Base-by-base conservation (phyloP, 2,888 invertebrate species). In the Crioceris asparagi region DNA sequence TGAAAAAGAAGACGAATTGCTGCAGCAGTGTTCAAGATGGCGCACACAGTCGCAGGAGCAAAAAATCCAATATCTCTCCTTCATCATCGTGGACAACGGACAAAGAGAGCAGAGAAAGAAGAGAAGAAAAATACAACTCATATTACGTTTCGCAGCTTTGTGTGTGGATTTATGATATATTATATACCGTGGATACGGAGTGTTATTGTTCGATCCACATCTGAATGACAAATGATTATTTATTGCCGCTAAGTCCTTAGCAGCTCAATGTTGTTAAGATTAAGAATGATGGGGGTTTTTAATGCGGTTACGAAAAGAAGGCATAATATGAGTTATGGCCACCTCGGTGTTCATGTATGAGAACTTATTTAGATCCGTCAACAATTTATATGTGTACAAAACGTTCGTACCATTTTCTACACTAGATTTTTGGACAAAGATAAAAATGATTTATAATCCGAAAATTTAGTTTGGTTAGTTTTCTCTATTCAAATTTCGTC, bases 121-220 rank as follows among this genome's bases (percentile, higher is more conserved):
- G n/a, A 46, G 41, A 46, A 54, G 55, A 52, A 51, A 54, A 56
- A 55, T 54, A 60, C 56, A 57, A 59, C 59, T 59, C 55, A 57
- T 59, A 61, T 59, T 60, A 60, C 58, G 53, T 60, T 60, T 62
- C 60, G 53, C 60, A 58, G 60, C 56, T 61, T 60, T 54, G 55
- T 52, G 47, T 17, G 12, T 44, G 53, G 53, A 57, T 57, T 55
- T 55, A 53, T 55, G 55, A 54, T 55, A 54, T n/a, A n/a, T n/a
- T n/a, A n/a, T 48, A 53, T 56, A 55, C 54, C 48, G 50, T 44
- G 52, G 52, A 52, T 53, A 51, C 46, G 46, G 48, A 49, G 51
- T 48, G 53, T 54, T 59, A 55, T 57, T 57, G 57, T 57, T 51
- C 52, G 54, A 52, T 53, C 53, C 49, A 51, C 48, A 53, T 52